Base-by-base conservation (phyloP, 2,888 invertebrate species). In the Agonum fuliginosum region DNA sequence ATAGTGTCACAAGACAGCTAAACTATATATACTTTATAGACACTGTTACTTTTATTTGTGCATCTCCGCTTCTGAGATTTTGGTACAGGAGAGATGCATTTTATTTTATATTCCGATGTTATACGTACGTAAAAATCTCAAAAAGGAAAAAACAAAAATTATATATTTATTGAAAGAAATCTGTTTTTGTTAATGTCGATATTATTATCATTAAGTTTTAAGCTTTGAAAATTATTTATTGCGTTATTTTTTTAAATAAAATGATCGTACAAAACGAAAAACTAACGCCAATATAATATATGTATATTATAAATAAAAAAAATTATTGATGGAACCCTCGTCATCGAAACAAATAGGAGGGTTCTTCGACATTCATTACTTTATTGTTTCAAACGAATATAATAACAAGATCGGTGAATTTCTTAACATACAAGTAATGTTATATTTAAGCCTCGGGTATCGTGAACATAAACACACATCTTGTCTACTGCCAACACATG, bases 171-270 rank as follows among this genome's bases (percentile, higher is more conserved):
- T 77, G 41, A 77, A 51, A 76, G 20, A 51, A 69, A 69, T 46
- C 48, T 67, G 67, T 77, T 70, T 77, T 70, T 77, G 77, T 77
- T 77, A 70, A 77, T 75, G 65, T 70, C 77, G 77, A 77, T 77
- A 77, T 77, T 77, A 77, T 70, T 76, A 69, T 62, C 58, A 76
- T 76, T 77, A 77, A 77, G 77, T 77, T 77, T 77, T 77, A 70
- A 70, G 75, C 67, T 58, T 77, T 46, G 48, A 77, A 76, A 77
- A 77, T 77, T 70, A 77, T 77, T 77, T 77, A 77, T 77, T 77
- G 77, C 77, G 77, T 77, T 77, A 67, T 67, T 67, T 67, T 67
- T 70, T 43, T 75, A 48, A 67, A 74, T 54, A 75, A 75, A 74
- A 46, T 20, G 46, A 75, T 65, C 67, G 75, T 75, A 75, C 75